phyloP scores from a whole-genome alignment of 2,888 invertebrate species.

The Agriopis marginaria region DNA sequence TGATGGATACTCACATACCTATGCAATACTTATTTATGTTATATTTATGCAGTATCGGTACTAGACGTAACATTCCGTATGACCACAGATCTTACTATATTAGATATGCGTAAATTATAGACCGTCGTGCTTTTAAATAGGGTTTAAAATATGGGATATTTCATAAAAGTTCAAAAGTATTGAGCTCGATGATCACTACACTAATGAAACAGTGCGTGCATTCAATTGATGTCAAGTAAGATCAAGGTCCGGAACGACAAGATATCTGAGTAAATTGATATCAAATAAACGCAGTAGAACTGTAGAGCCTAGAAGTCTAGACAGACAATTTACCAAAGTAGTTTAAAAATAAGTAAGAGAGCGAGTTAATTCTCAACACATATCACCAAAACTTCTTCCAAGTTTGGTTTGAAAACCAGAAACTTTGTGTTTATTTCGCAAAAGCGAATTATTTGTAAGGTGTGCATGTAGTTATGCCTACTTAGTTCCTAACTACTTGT shows the following conservation, averaged over 20 bases:
- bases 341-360: no score
- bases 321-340: neutral
- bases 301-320: slow-evolving; percentile 10
- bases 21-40: neutral
- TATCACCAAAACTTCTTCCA: no score
- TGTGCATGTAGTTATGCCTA: no score
- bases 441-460: no score
- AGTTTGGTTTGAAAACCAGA: no score
- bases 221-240: slow-evolving; percentile 51
- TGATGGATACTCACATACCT: slow-evolving; percentile 1
- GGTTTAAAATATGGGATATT: slow-evolving; percentile 3
- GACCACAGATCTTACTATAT: slow-evolving; percentile 8
- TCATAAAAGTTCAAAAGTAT: slow-evolving; percentile 2
- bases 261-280: slow-evolving; percentile 19
- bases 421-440: no score
- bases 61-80: neutral
- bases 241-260: slow-evolving; percentile 52
- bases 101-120: neutral
- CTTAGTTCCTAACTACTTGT: slow-evolving; percentile 3
- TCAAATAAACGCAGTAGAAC: slow-evolving; percentile 11
- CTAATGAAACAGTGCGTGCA: slow-evolving; percentile 36
- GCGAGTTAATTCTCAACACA: no score
- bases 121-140: slow-evolving; percentile 8
- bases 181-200: slow-evolving; percentile 32
- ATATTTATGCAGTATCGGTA: neutral